Evolutionary conservation across 2,113 vertebrate genomes (phyloP).

Genomic region (Lepus europaeus): DNA sequence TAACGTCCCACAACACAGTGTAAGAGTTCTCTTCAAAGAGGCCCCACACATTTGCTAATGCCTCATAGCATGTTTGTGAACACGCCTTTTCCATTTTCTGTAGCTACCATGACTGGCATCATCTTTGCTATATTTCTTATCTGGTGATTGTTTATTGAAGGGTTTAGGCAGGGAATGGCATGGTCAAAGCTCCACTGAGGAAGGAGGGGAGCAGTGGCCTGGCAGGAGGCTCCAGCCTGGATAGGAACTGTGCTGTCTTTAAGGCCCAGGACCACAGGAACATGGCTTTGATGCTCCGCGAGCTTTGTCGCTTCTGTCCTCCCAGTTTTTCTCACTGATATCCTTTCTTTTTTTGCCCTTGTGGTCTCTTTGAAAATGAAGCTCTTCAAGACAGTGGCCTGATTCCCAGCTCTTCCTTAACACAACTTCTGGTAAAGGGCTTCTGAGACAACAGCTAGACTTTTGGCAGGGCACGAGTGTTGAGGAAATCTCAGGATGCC

Average conservation of each 20-base stretch:
- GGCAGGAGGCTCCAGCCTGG: neutral
- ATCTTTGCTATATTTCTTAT: neutral
- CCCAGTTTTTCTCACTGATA: neutral
- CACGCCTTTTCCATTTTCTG: neutral
- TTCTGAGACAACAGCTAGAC: neutral
- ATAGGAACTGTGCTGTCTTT: fast-evolving
- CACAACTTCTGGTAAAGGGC: neutral
- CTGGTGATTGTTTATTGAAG: neutral
- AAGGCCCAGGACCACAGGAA: neutral
- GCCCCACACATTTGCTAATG: neutral
- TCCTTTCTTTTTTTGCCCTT: neutral
- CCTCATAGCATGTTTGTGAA: neutral
- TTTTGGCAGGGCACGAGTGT: neutral
- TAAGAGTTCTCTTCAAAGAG: neutral
- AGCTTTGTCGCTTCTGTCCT: neutral
- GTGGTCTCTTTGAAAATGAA: neutral
- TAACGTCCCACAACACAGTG: neutral
- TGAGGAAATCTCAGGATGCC: neutral
- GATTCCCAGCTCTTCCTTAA: neutral
- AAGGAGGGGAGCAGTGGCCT: neutral
- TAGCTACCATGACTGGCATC: neutral
- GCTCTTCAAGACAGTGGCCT: neutral
- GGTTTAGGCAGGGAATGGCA: neutral
- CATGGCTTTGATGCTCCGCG: neutral
- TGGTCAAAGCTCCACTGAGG: neutral